Evolutionary conservation across 2,888 invertebrate genomes (phyloP).

Genomic region (Catocala sponsa): DNA sequence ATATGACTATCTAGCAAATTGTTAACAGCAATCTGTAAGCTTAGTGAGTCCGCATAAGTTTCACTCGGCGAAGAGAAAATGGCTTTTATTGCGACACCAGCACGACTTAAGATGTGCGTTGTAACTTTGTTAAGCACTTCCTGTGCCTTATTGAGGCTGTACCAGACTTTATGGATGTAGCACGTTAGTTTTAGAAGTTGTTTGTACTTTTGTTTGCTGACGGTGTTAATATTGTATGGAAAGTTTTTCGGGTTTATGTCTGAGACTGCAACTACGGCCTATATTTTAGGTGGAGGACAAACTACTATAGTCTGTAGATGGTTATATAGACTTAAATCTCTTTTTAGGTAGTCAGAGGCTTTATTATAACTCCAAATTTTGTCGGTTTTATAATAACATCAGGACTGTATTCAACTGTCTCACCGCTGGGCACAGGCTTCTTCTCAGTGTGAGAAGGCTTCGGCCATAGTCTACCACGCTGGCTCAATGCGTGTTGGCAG

Average conservation of each 20-base stretch:
- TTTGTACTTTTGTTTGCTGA: slow-evolving; percentile 1
- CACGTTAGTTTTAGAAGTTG: slow-evolving; percentile 3
- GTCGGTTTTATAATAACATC: too few relatives aligned
- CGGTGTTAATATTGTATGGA: not conserved
- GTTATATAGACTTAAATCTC: too few relatives aligned
- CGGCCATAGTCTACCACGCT: too few relatives aligned
- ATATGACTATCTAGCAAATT: not conserved
- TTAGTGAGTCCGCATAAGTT: not conserved
- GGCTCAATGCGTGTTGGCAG: too few relatives aligned
- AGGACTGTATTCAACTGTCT: too few relatives aligned
- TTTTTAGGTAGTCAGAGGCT: too few relatives aligned
- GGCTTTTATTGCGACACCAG: slow-evolving; percentile 10
- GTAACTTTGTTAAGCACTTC: slow-evolving; percentile 13
- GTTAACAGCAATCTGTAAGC: not conserved
- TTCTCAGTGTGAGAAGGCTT: too few relatives aligned
- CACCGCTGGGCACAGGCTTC: too few relatives aligned
- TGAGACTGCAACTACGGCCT: too few relatives aligned
- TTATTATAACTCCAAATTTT: too few relatives aligned
- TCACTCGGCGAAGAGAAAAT: not conserved
- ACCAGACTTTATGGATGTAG: slow-evolving; percentile 8
- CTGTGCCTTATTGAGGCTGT: slow-evolving; percentile 11
- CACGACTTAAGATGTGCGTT: slow-evolving; percentile 5
- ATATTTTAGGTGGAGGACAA: too few relatives aligned
- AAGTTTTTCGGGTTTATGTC: not conserved
- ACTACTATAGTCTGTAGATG: too few relatives aligned